Conservation (phyloP, 1,140 invertebrate species). For the Cydia pomonella region DNA sequence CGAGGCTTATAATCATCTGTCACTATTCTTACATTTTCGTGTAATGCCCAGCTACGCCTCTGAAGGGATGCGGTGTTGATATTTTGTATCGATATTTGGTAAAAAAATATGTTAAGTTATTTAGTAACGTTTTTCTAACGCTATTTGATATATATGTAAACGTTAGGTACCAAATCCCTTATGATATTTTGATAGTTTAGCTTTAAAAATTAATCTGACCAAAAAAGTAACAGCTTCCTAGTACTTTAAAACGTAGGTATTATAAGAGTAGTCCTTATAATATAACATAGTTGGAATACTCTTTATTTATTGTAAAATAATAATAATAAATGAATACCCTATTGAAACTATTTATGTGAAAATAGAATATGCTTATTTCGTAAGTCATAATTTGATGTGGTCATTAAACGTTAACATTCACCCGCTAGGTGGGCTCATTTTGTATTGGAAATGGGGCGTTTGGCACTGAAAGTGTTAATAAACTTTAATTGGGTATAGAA, state of each 20-base stretch:
- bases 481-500: background rate
- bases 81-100: constrained; percentile 8
- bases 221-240: too few relatives aligned
- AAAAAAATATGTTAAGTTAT: too few relatives aligned
- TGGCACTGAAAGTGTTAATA: background rate
- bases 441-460: too few relatives aligned
- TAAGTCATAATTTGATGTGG: background rate
- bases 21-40: constrained; percentile 80
- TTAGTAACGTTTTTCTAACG: too few relatives aligned
- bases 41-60: constrained; percentile 72
- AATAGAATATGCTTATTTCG: background rate
- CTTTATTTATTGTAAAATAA: background rate
- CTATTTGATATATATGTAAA: too few relatives aligned
- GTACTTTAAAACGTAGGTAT: too few relatives aligned
- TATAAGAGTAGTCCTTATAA: too few relatives aligned
- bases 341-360: background rate
- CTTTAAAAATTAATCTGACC: too few relatives aligned
- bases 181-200: too few relatives aligned
- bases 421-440: too few relatives aligned
- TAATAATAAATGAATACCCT: background rate
- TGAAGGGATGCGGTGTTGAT: constrained; percentile 53
- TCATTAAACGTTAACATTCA: background rate
- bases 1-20: constrained; percentile 80
- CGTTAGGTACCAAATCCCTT: too few relatives aligned
- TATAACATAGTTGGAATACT: too few relatives aligned